Percentiles rank a stretch among this genome's conserved stretches.
Evolutionary conservation across 2,113 vertebrate genomes (phyloP).

Genomic region (Planiliza haematocheilus): DNA sequence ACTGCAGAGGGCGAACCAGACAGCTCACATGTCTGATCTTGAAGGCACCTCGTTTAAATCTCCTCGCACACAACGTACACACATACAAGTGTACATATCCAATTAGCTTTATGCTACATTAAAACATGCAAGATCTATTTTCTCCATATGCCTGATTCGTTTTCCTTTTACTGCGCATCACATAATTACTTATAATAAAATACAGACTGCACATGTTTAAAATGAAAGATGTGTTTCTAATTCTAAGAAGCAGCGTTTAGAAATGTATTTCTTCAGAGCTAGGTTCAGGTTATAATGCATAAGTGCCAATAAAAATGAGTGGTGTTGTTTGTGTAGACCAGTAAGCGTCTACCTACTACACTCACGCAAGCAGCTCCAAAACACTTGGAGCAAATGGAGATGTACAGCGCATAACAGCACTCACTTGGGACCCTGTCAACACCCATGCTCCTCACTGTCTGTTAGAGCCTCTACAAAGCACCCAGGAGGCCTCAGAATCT

Average conservation of each 20-base stretch:
- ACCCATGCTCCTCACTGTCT: constrained; percentile 79
- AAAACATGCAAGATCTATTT: constrained; percentile 15
- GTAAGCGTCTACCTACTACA: constrained; percentile 30
- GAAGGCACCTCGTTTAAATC: constrained; percentile 38
- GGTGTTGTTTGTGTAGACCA: constrained; percentile 14
- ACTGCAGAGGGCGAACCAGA: constrained; percentile 39
- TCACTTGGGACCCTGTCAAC: constrained; percentile 80
- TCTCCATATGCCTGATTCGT: not conserved
- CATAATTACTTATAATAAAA: constrained; percentile 4
- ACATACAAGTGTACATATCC: not conserved
- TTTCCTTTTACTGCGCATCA: not conserved
- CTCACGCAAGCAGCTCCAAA: constrained; percentile 39
- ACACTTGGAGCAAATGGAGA: constrained; percentile 74
- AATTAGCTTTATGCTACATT: constrained; percentile 8
- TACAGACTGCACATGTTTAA: not conserved
- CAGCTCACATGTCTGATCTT: constrained; percentile 39
- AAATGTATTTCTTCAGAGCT: not conserved
- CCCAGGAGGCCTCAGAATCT: constrained; percentile 55
- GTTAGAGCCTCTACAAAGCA: constrained; percentile 62
- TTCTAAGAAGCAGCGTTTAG: not conserved
- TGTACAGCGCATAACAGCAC: constrained; percentile 75
- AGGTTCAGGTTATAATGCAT: not conserved
- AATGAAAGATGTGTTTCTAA: constrained; percentile 25
- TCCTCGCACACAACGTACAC: constrained; percentile 15
- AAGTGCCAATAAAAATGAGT: not conserved